phyloP scores from a whole-genome alignment of 2,113 vertebrate genomes.

The Salminus brasiliensis region DNA sequence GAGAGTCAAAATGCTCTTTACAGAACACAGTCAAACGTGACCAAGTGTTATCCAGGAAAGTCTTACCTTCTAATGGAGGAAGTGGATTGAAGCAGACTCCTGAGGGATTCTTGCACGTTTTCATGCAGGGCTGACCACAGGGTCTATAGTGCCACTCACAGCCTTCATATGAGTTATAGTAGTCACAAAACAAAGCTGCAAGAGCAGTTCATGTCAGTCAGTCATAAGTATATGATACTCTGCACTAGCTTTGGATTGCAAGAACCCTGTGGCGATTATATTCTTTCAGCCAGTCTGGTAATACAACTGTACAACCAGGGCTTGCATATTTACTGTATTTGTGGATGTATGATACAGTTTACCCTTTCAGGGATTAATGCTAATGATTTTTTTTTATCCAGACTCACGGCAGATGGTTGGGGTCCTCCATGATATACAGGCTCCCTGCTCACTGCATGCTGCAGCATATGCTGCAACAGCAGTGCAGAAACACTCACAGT shows the following conservation, averaged over 20 bases:
- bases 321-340: too few species aligned
- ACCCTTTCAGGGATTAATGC: neutral
- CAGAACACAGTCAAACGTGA: too few species aligned
- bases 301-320: too few species aligned
- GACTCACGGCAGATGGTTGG: constrained; percentile 90
- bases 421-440: constrained; percentile 87
- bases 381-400: neutral
- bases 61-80: constrained; percentile 73
- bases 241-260: neutral
- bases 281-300: too few species aligned
- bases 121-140: constrained; percentile 73
- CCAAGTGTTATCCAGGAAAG: too few species aligned
- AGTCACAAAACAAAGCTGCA: constrained; percentile 79
- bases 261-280: too few species aligned
- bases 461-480: constrained; percentile 89
- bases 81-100: constrained; percentile 66
- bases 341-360: too few species aligned
- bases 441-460: constrained; percentile 79
- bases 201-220: neutral
- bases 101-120: constrained; percentile 72
- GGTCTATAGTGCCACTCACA: constrained; percentile 80
- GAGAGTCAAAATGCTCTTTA: too few species aligned
- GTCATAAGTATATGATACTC: neutral
- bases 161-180: constrained; percentile 68
- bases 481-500: constrained; percentile 94